Percentiles rank a stretch among this genome's conserved stretches.
Evolutionary conservation across 2,888 invertebrate genomes (phyloP).

Genomic region (Aquatica leii): DNA sequence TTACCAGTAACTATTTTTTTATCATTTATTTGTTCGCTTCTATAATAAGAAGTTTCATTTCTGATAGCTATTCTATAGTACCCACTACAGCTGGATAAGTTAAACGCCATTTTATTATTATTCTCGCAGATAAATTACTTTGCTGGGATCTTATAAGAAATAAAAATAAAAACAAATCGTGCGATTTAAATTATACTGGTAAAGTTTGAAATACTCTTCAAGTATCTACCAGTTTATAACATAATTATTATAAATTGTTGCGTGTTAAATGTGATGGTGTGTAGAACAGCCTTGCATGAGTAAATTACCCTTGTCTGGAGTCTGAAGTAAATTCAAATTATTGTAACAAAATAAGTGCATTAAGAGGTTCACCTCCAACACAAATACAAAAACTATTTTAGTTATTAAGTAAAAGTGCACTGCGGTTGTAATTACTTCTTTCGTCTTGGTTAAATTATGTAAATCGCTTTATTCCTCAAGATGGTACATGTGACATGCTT

Average conservation of each 20-base stretch:
- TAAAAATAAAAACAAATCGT: slow-evolving; percentile 11
- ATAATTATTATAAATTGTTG: slow-evolving; percentile 23
- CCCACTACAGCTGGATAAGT: slow-evolving; percentile 5
- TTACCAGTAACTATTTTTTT: slow-evolving; percentile 22
- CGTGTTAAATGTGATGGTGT: slow-evolving; percentile 22
- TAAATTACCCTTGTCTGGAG: slow-evolving; percentile 13
- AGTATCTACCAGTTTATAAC: slow-evolving; percentile 17
- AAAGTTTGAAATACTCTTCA: slow-evolving; percentile 14
- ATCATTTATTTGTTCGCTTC: slow-evolving; percentile 18
- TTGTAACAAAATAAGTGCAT: slow-evolving; percentile 7
- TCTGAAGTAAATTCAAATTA: slow-evolving; percentile 16
- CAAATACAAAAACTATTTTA: neutral
- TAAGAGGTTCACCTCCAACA: slow-evolving; percentile 2
- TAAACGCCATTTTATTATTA: slow-evolving; percentile 16
- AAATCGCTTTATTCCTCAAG: no score
- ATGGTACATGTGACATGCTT: no score
- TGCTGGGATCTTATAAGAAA: slow-evolving; percentile 1
- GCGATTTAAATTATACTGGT: slow-evolving; percentile 13
- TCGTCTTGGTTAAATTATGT: no score
- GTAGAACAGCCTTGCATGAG: slow-evolving; percentile 20
- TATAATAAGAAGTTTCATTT: slow-evolving; percentile 13
- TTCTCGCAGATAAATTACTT: slow-evolving; percentile 8
- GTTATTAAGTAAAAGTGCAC: no score
- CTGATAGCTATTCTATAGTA: slow-evolving; percentile 1
- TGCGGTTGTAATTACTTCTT: no score